phyloP scores from a whole-genome alignment of 1,140 invertebrate species.

The Hermatobates lingyangjiaoensis region DNA sequence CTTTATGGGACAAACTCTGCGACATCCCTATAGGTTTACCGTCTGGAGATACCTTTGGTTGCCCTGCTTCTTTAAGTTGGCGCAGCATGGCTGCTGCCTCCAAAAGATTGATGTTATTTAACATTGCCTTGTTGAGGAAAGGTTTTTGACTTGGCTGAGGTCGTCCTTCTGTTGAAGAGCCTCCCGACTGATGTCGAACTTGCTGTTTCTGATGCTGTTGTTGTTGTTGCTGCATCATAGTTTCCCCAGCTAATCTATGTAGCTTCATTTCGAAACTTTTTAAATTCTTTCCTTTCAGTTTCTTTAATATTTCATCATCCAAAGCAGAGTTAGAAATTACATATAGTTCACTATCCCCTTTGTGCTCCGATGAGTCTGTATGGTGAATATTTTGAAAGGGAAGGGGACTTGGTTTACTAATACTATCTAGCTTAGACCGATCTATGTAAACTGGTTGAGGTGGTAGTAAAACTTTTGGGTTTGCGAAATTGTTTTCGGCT shows the following conservation, averaged over 20 bases:
- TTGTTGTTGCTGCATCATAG: not conserved
- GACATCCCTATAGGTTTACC: not conserved
- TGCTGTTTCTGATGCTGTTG: slow-evolving; percentile 1
- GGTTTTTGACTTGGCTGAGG: slow-evolving; percentile 11
- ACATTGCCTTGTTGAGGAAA: not conserved
- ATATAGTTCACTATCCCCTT: slow-evolving; percentile 16
- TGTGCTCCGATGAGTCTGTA: slow-evolving; percentile 2
- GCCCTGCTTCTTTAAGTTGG: not conserved
- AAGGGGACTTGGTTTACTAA: slow-evolving; percentile 6
- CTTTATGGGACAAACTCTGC: not conserved
- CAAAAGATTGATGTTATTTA: not conserved
- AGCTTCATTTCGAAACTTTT: slow-evolving; percentile 1
- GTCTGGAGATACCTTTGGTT: not conserved
- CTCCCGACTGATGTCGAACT: not conserved
- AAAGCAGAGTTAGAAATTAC: slow-evolving; percentile 19
- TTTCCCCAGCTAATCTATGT: slow-evolving; percentile 1
- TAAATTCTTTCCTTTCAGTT: slow-evolving; percentile 10
- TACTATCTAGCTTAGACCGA: slow-evolving; percentile 3
- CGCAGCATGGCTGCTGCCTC: not conserved
- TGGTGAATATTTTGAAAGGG: slow-evolving; percentile 5
- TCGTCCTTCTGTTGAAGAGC: not conserved
- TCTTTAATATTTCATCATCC: slow-evolving; percentile 15
- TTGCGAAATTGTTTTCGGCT: not conserved
- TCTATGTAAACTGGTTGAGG: slow-evolving; percentile 6
- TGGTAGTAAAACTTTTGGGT: not conserved